A percentile compares a stretch with the other conserved stretches of the same genome.
Conservation (phyloP, 2,888 invertebrate genomes). For the Drosophila diplacantha region DNA sequence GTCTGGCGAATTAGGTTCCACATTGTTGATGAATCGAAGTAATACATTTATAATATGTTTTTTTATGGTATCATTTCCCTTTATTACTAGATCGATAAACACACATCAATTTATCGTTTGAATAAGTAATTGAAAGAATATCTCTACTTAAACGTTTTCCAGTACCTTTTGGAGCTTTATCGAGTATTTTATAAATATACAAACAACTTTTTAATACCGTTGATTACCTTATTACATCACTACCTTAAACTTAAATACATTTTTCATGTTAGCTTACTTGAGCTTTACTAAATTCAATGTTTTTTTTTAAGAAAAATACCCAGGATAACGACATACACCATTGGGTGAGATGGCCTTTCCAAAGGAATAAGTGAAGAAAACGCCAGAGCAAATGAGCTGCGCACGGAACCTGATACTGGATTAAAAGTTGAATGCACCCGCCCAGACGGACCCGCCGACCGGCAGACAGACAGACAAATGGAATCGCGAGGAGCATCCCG, state of each 20-base stretch:
- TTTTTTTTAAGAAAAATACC: not conserved
- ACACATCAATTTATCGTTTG: too few relatives aligned
- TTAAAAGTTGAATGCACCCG: conserved; percentile 22
- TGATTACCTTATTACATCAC: not conserved
- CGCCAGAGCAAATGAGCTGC: conserved; percentile 12
- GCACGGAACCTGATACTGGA: conserved; percentile 10
- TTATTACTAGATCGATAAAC: not conserved
- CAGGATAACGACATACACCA: not conserved
- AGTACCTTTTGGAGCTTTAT: too few relatives aligned
- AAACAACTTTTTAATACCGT: too few relatives aligned
- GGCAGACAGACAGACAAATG: conserved; percentile 4
- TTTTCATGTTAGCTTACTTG: not conserved
- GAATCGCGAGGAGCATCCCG: conserved; percentile 7
- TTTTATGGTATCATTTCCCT: not conserved
- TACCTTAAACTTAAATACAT: too few relatives aligned
- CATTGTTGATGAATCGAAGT: not conserved
- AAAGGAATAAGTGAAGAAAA: conserved; percentile 1
- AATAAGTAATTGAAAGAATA: not conserved
- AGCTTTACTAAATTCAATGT: not conserved
- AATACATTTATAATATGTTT: not conserved
- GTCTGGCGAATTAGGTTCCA: not conserved
- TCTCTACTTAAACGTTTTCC: not conserved
- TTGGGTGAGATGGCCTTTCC: not conserved
- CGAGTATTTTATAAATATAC: too few relatives aligned
- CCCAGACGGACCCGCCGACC: not conserved